Evolutionary conservation across 2,113 vertebrate genomes (phyloP).

Genomic region (Mustela lutreola): DNA sequence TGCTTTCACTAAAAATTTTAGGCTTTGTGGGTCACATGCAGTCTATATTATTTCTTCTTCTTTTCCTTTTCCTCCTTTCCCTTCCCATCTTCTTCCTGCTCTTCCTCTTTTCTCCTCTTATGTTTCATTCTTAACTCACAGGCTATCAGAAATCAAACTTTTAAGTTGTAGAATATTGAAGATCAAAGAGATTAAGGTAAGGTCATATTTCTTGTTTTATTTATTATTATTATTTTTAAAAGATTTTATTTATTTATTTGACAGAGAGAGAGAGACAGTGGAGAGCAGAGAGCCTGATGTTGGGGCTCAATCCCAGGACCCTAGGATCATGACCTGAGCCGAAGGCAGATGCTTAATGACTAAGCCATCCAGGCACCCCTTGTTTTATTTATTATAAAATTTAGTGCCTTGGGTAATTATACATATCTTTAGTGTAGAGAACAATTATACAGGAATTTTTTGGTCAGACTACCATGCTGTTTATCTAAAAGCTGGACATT

Average conservation of each 20-base stretch:
- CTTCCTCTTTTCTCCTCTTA: background rate
- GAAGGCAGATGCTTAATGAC: too few relatives aligned
- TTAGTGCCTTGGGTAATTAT: background rate
- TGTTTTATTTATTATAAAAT: constrained; percentile 50
- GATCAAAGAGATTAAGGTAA: constrained; percentile 30
- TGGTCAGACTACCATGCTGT: background rate
- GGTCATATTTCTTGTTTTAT: background rate
- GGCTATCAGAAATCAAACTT: background rate
- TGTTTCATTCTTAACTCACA: constrained; percentile 35
- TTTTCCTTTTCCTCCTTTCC: background rate
- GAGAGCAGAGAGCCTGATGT: too few relatives aligned
- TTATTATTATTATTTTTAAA: too few relatives aligned
- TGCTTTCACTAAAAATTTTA: constrained; percentile 36
- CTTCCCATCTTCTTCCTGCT: background rate
- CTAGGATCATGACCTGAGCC: too few relatives aligned
- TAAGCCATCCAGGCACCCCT: too few relatives aligned
- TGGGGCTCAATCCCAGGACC: too few relatives aligned
- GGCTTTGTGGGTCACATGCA: background rate
- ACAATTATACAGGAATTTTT: constrained; percentile 26
- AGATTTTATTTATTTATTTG: too few relatives aligned
- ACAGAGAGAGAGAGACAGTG: too few relatives aligned
- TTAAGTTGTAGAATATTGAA: constrained; percentile 28
- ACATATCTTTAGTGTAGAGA: constrained; percentile 39
- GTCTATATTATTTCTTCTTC: background rate
- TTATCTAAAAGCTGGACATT: constrained; percentile 52